phyloP scores from a whole-genome alignment of 1,140 invertebrate species.

The Drosophila hydei region DNA sequence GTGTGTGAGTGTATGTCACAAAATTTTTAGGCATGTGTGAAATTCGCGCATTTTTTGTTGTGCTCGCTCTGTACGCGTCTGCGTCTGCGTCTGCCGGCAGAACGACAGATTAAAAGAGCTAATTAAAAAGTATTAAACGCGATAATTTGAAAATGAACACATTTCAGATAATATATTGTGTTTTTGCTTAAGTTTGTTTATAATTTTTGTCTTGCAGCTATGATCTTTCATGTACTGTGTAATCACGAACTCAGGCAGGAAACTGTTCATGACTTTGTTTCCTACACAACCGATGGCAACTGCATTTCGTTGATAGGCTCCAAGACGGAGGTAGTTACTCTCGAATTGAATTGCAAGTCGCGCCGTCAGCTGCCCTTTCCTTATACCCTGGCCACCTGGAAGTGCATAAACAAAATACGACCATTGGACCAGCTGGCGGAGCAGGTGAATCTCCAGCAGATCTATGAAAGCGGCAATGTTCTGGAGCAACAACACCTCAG shows the following conservation, averaged over 20 bases:
- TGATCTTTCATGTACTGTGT: slow-evolving; percentile 35
- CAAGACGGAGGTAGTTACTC: slow-evolving; percentile 41
- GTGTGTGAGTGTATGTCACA: slow-evolving; percentile 1
- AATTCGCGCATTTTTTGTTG: slow-evolving; percentile 54
- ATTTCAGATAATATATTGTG: neutral
- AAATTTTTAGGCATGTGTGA: slow-evolving; percentile 21
- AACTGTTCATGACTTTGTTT: slow-evolving; percentile 47
- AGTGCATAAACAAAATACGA: neutral
- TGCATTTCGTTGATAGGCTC: slow-evolving; percentile 49
- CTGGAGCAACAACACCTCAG: slow-evolving; percentile 53
- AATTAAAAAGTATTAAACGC: neutral
- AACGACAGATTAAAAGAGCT: neutral
- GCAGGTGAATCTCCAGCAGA: slow-evolving; percentile 34
- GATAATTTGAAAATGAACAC: neutral
- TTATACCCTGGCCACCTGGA: slow-evolving; percentile 26
- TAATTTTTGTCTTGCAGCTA: neutral
- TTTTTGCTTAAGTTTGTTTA: neutral
- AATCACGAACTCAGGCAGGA: slow-evolving; percentile 48
- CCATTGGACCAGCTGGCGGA: slow-evolving; percentile 45
- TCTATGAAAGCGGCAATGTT: slow-evolving; percentile 55
- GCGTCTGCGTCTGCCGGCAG: slow-evolving; percentile 31
- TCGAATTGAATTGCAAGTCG: slow-evolving; percentile 53
- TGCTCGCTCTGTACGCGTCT: slow-evolving; percentile 55
- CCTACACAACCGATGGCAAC: slow-evolving; percentile 19
- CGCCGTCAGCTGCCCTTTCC: slow-evolving; percentile 31